Base-by-base conservation (phyloP, 2,113 vertebrate species). In the Heliornis fulica region DNA sequence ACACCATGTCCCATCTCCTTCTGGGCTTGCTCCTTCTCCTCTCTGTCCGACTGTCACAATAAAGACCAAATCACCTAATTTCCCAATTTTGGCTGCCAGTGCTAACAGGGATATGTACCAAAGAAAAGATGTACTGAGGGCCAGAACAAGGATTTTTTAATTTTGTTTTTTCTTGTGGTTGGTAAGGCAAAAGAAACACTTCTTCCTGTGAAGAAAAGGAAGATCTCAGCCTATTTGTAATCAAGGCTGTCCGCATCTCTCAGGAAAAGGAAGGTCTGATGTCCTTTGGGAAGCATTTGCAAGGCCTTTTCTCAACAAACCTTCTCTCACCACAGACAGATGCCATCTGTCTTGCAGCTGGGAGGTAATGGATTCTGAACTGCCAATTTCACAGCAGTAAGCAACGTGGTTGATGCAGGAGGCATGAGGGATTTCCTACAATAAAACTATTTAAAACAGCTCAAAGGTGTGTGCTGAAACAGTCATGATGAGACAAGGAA, bases 311-410 rank as follows among this genome's bases (percentile, higher is more conserved):
- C 90, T 96, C 94, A 94, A 95, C 96, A 97, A 97, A 91, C 87
- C 75, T 92, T 87, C 92, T 94, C 91, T 91, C 90, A 93, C 79
- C 76, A 91, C 91, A 94, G 95, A 93, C 94, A 97, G 92, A 94
- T 95, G 89, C 95, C 95, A 97, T 97, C 94, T 97, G 96, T 96
- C 95, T 95, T 95, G 86, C 86, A 97, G 93, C 90, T 96, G 96
- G 91, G 96, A 95, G 91, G 79, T 95, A 97, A 96, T 94, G 93
- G 94, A 95, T 96, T 96, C 96, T 83, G 94, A 94, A 89, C 95
- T 93, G 94, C 94, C 96, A 94, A 93, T 94, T 96, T 96, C 94
- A 93, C 95, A 96, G 96, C 94, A 92, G 93, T 54, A 95, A 89
- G 94, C 77, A 75, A 89, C 0, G 6, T 50, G 89, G 86, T 18